Conservation (phyloP, 2,113 vertebrate species). For the Heptranchias perlo region DNA sequence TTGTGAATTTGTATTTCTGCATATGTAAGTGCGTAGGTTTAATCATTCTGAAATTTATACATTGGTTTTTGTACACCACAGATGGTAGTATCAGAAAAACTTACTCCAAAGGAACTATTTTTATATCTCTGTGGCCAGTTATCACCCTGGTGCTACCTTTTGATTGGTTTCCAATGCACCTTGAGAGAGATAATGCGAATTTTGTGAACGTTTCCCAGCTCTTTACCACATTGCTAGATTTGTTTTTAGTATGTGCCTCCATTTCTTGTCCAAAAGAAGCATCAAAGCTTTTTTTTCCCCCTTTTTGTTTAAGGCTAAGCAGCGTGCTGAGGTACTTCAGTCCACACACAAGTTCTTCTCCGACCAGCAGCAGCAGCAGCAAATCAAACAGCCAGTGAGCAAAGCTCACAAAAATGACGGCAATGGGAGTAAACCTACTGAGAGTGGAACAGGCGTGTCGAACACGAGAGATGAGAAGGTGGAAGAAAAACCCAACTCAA, state of each 20-base stretch:
- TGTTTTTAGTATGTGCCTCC: neutral
- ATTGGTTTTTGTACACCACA: neutral
- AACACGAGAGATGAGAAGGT: conserved; percentile 65
- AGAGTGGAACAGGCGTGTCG: conserved; percentile 63
- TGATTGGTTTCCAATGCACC: neutral
- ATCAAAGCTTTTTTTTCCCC: neutral
- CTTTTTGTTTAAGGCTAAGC: conserved; percentile 74
- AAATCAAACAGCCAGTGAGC: conserved; percentile 70
- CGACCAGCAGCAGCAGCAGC: conserved; percentile 77
- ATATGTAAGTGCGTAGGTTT: neutral
- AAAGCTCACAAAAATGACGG: conserved; percentile 73
- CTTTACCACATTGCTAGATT: neutral
- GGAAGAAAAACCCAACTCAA: conserved; percentile 63
- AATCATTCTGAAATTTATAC: neutral
- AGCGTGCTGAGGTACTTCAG: conserved; percentile 96
- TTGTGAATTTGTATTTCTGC: neutral
- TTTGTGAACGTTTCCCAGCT: neutral
- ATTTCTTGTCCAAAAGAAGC: neutral
- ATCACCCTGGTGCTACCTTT: no score
- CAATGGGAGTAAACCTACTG: conserved; percentile 64
- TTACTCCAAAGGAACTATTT: neutral
- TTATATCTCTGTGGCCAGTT: neutral
- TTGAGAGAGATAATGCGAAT: neutral
- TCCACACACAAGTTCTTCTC: conserved; percentile 98
- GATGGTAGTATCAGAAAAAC: neutral